Evolutionary conservation across 2,888 invertebrate genomes (phyloP), one percentile per base, ranked within the genome.

Genomic region (Tuberolachnus salignus): DNA sequence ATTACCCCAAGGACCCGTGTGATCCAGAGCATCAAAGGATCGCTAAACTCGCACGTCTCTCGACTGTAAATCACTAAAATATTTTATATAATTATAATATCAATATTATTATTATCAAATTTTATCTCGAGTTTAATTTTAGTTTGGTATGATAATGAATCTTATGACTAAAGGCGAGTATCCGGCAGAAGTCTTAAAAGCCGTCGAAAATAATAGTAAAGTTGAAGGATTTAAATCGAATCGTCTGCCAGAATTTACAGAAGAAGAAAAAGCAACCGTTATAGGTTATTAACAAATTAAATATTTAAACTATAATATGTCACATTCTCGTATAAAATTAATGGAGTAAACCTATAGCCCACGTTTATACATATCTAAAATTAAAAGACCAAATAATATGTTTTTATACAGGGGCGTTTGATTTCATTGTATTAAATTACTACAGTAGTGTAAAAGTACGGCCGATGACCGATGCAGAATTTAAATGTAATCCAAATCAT

Each of bases 1-100:
- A 26, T n/a, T 67, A 67, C 13, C 51, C 67, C 0, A 1, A 51
- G 26, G 67, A 67, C n/a, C 67, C 26, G 16, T 51, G 51, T n/a
- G 51, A 67, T 51, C 34, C 26, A 3, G 51, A 67, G 51, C 67
- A 67, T 67, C 51, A n/a, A 51, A 67, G n/a, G 1, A 13, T 21
- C 51, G 67, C 51, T 3, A 26, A 67, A 19, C 13, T 1, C 6
- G 67, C 51, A 26, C n/a, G 26, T n/a, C 49, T 26, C 10, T n/a
- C 51, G 8, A 67, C 51, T 23, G 51, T 67, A 51, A 19, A 34
- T 34, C 34, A 34, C 34, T 34, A 34, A 34, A 34, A 34, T 34
- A 34, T 34, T 34, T 34, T 4, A n/a, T n/a, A n/a, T n/a, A 34
- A 34, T 34, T 34, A 4, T 34, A 34, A 34, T 34, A 34, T 4